Percentiles rank a stretch among this genome's conserved stretches.
These are phyloP conservation scores for Xerus inauris DNA, from an alignment of 2,113 vertebrate genomes.

Conservation along the genomic window DNA sequence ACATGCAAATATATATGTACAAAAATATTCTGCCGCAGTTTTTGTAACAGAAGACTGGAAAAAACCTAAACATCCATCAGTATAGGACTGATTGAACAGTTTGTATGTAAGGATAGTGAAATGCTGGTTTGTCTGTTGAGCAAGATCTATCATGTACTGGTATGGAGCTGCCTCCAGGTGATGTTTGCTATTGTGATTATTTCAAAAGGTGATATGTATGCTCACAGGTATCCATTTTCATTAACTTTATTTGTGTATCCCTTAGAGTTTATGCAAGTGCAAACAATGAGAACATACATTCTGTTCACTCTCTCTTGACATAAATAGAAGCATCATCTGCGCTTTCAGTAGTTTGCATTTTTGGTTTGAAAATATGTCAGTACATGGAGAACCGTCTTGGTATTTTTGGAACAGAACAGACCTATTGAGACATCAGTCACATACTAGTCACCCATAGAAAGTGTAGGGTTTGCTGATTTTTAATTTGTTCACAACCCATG, in stretches of 20 bases:
- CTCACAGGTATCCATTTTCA: not conserved
- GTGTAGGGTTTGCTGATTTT: not conserved
- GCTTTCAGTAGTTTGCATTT: not conserved
- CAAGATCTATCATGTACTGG: not conserved
- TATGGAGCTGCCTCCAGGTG: not conserved
- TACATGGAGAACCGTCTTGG: not conserved
- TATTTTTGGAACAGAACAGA: not conserved
- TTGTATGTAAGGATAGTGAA: rapidly evolving
- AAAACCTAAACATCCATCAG: not conserved
- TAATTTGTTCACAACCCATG: not conserved
- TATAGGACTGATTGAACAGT: not conserved
- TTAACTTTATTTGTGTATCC: not conserved
- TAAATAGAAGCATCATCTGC: not conserved
- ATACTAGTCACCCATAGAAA: not conserved
- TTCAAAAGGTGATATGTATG: not conserved
- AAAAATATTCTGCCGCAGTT: not conserved
- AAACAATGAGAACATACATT: not conserved
- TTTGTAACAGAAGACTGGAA: not conserved
- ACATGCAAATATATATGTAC: not conserved
- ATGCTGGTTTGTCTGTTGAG: not conserved
- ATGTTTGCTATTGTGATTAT: not conserved
- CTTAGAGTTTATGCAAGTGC: not conserved
- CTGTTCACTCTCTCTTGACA: not conserved
- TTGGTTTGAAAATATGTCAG: not conserved
- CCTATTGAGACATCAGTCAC: not conserved